Base-by-base conservation (phyloP, 2,797 vertebrate species). In the Phaenicophaeus curvirostris region DNA sequence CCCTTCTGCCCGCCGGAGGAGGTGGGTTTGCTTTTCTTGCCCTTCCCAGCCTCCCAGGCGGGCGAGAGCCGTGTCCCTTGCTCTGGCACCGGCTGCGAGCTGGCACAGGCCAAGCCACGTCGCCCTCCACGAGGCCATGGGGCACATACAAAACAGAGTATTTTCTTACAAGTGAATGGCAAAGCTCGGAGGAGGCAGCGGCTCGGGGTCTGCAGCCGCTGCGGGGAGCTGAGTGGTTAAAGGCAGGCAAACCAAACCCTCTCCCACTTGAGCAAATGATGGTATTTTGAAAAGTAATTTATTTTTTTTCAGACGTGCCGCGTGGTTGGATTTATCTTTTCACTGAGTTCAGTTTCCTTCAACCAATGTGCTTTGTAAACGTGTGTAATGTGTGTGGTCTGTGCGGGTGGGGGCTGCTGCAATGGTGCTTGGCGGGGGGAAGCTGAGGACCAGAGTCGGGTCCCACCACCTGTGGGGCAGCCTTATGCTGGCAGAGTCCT, bases 261-360 rank as follows among this genome's bases (percentile, higher is more conserved):
- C 44, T 90, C 82, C 93, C 51, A 67, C 85, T 92, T 90, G 53
- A 96, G 94, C 92, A 96, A 94, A 95, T 93, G 69, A 95, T 93
- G 94, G 76, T 95, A 90, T 97, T 96, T 92, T 94, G 94, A 97
- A 97, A 39, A 95, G 95, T 97, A 97, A 98, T 96, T 98, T 97
- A 97, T 97, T 97, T 97, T 84, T 44, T 94, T 87, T 92, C 95
- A 95, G 95, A 96, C 3, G 92, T 85, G 94, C 94, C 63, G 58
- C 76, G 68, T 86, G 94, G 76, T 94, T 94, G 94, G 89, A 46
- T 89, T 93, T 89, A 75, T 95, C 82, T 94, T 94, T 94, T 85
- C 87, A 81, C 74, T 3, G 54, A 86, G 88, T 90, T 90, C 86
- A 62, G 84, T 93, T 95, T 81, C 90, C 85, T 96, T 93, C 53